Evolutionary conservation across 2,113 vertebrate species (phyloP).

Genomic region (Mesoclemmys tuberculata): DNA sequence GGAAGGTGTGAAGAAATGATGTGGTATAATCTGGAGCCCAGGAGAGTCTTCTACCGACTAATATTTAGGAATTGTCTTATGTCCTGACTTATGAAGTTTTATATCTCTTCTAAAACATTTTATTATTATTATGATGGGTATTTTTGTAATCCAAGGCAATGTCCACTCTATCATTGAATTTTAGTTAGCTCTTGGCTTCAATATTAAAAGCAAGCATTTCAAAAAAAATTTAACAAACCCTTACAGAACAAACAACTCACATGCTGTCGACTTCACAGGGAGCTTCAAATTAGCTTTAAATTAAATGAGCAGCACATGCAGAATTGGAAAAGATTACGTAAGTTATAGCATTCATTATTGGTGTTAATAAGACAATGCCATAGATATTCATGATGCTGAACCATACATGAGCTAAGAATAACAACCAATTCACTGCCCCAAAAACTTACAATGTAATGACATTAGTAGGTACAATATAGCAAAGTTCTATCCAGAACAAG

Average conservation of each 20-base stretch:
- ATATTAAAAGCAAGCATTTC: neutral
- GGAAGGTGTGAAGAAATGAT: neutral
- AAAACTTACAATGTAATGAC: neutral
- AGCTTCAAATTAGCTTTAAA: neutral
- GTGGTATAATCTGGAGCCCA: neutral
- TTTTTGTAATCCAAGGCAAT: neutral
- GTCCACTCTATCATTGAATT: neutral
- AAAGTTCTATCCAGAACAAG: neutral
- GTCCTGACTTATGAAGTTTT: neutral
- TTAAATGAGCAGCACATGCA: accelerated
- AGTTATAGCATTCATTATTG: neutral
- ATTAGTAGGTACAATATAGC: neutral
- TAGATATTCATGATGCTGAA: neutral
- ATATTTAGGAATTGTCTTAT: neutral
- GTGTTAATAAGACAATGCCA: neutral
- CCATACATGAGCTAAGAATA: neutral
- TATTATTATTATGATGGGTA: neutral
- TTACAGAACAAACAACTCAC: neutral
- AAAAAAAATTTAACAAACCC: accelerated
- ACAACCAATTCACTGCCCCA: neutral
- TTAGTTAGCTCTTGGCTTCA: neutral
- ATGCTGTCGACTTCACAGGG: neutral
- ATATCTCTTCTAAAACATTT: neutral
- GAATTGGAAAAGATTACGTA: neutral
- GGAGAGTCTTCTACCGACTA: neutral